Percentiles rank a stretch among this genome's conserved stretches.
These are phyloP conservation scores for honey bee (Apis mellifera) DNA, from an alignment of 1,140 invertebrate species.

Conservation along the genomic window DNA sequence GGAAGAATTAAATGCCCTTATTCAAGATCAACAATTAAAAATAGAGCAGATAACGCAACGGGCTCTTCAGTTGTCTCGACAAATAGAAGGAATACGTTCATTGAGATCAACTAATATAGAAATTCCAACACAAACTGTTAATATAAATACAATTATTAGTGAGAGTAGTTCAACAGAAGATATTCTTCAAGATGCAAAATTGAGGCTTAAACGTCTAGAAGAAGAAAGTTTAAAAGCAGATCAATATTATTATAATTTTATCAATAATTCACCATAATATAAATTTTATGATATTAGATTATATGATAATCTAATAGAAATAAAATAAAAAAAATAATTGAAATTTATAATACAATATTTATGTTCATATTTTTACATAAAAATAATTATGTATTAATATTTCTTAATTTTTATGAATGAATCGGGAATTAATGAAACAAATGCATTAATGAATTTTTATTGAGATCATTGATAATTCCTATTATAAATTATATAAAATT, in stretches of 20 bases:
- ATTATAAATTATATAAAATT: slow-evolving; percentile 39
- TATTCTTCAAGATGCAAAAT: slow-evolving; percentile 78
- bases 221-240: slow-evolving; percentile 77
- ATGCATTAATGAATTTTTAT: slow-evolving; percentile 23
- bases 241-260: slow-evolving; percentile 75
- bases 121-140: slow-evolving; percentile 55
- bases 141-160: slow-evolving; percentile 70
- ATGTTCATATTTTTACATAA: background rate
- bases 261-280: slow-evolving; percentile 65
- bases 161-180: slow-evolving; percentile 79
- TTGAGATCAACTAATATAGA: slow-evolving; percentile 46
- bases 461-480: slow-evolving; percentile 5
- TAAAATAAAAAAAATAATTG: background rate
- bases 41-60: slow-evolving; percentile 75
- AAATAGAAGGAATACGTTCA: slow-evolving; percentile 74
- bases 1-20: slow-evolving; percentile 70
- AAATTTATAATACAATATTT: background rate
- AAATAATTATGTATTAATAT: background rate
- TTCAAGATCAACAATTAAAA: slow-evolving; percentile 73
- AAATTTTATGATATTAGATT: too few relatives aligned
- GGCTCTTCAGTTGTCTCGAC: slow-evolving; percentile 70
- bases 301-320: slow-evolving; percentile 9
- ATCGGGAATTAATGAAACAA: slow-evolving; percentile 17
- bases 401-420: background rate
- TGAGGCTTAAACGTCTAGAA: slow-evolving; percentile 73